A percentile compares a stretch with the other conserved stretches of the same genome.
Evolutionary conservation across 2,888 invertebrate species (phyloP).

Genomic region (Amphipoea lucens): DNA sequence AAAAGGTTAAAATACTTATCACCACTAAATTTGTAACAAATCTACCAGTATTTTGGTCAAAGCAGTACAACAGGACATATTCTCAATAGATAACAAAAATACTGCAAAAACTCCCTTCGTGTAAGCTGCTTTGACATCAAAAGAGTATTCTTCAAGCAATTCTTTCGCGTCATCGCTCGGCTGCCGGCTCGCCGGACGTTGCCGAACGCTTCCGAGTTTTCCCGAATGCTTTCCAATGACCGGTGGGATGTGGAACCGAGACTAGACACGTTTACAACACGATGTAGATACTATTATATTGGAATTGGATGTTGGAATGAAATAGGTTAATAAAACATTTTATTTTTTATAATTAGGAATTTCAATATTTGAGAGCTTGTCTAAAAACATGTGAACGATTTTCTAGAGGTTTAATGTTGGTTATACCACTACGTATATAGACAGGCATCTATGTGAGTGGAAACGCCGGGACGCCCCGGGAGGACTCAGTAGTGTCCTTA

Average conservation of each 20-base stretch:
- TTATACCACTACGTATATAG: background rate
- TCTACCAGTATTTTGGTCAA: background rate
- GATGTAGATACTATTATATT: background rate
- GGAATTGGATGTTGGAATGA: background rate
- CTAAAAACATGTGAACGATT: too few relatives aligned
- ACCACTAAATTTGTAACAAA: background rate
- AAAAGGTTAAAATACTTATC: background rate
- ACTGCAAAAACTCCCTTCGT: slow-evolving; percentile 23
- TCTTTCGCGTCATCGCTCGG: slow-evolving; percentile 48
- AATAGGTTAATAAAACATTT: background rate
- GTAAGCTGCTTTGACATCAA: slow-evolving; percentile 57
- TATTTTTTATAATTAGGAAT: too few relatives aligned
- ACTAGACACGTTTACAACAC: background rate
- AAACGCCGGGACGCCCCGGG: background rate
- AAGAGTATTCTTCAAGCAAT: slow-evolving; percentile 56
- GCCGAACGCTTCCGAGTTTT: slow-evolving; percentile 33
- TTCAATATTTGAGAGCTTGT: too few relatives aligned
- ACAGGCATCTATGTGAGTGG: background rate
- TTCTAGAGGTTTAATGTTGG: background rate
- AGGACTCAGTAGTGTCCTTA: background rate
- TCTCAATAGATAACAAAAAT: slow-evolving; percentile 39
- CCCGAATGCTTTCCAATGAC: slow-evolving; percentile 25
- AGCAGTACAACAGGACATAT: slow-evolving; percentile 12
- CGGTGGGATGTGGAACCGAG: slow-evolving; percentile 4
- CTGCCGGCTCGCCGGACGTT: slow-evolving; percentile 17